Evolutionary conservation across 2,888 invertebrate species (phyloP).

Genomic region (Hyalella azteca): DNA sequence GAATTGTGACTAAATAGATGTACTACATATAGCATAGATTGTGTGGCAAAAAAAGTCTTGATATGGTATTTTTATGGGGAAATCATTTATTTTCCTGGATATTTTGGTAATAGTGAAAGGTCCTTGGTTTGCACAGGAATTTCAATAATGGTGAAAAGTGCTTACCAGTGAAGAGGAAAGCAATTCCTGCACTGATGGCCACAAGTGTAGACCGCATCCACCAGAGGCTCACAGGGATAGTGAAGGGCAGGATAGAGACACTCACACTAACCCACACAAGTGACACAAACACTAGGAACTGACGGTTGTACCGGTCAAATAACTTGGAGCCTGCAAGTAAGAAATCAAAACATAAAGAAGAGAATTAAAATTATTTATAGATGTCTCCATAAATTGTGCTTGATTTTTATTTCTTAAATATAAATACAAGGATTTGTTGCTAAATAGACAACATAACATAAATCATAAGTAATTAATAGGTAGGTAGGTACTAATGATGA

Average conservation of each 20-base stretch:
- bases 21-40: too few relatives aligned
- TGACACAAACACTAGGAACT: constrained; percentile 63
- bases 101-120: too few relatives aligned
- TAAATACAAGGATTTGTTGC: background rate
- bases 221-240: constrained; percentile 52
- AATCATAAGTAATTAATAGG: background rate
- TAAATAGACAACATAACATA: background rate
- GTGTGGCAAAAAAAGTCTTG: too few relatives aligned
- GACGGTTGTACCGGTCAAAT: constrained; percentile 62
- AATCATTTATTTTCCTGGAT: too few relatives aligned
- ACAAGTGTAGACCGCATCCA: constrained; percentile 53
- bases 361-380: background rate
- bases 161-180: constrained; percentile 55
- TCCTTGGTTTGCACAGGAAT: too few relatives aligned
- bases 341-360: background rate
- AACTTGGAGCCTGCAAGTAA: constrained; percentile 55
- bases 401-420: background rate
- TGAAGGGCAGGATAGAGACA: constrained; percentile 60
- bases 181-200: constrained; percentile 47
- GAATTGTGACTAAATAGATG: too few relatives aligned
- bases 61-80: too few relatives aligned
- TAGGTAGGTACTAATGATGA: background rate
- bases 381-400: too few relatives aligned
- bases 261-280: constrained; percentile 63
- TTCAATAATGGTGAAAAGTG: too few relatives aligned